Percentiles rank a stretch among this genome's conserved stretches.
Evolutionary conservation across 2,113 vertebrate genomes (phyloP).

Genomic region (Malaclemys terrapin): DNA sequence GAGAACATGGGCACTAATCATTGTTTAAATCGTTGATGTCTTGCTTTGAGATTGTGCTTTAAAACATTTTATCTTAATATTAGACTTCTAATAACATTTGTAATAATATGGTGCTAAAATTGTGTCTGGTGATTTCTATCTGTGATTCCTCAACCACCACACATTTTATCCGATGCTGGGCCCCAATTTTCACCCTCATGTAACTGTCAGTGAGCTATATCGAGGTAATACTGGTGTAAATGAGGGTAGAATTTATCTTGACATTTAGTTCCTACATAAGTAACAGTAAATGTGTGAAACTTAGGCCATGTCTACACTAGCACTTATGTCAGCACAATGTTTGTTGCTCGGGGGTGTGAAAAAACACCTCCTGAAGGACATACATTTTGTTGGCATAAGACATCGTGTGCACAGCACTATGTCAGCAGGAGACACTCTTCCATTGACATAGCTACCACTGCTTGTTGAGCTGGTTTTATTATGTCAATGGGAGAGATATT

Average conservation of each 20-base stretch:
- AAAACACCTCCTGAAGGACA: no score
- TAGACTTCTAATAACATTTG: background rate
- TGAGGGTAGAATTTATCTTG: background rate
- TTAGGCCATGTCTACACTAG: no score
- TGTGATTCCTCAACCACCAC: background rate
- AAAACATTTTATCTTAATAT: background rate
- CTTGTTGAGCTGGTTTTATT: no score
- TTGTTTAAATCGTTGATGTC: background rate
- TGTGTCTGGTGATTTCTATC: background rate
- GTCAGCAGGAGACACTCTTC: no score
- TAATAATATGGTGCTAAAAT: background rate
- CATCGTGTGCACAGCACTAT: no score
- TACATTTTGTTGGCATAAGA: no score
- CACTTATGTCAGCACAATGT: no score
- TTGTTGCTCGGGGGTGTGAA: no score
- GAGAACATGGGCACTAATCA: background rate
- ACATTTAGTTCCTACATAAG: background rate
- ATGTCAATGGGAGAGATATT: no score
- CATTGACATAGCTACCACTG: no score
- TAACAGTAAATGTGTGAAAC: fast-evolving
- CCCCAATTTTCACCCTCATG: background rate
- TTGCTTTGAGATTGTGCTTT: background rate
- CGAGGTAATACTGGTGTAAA: background rate
- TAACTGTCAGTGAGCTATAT: background rate
- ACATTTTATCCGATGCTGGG: background rate